Conservation (phyloP, 2,113 vertebrate genomes). For the Bos indicus region DNA sequence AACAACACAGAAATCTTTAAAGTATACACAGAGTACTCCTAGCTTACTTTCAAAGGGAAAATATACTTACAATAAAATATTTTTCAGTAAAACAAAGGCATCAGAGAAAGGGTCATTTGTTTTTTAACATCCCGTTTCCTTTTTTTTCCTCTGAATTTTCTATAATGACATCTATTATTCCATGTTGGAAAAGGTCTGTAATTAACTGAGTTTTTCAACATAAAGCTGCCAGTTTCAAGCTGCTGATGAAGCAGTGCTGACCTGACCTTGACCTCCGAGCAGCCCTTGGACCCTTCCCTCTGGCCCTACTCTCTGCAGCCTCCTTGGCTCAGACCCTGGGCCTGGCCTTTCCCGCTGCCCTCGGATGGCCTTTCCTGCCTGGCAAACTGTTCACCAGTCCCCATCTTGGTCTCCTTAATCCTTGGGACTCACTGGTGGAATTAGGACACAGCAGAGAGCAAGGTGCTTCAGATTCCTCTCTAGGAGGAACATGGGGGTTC, state of each 20-base stretch:
- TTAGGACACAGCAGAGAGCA: neutral
- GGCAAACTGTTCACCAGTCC: neutral
- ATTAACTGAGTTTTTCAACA: neutral
- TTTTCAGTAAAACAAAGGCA: neutral
- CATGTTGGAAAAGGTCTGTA: neutral
- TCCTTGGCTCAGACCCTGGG: neutral
- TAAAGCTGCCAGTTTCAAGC: neutral
- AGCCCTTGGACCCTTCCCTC: neutral
- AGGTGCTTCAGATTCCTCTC: neutral
- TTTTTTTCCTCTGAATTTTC: neutral
- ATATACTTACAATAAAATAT: neutral
- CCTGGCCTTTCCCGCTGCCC: neutral
- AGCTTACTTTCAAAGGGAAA: neutral
- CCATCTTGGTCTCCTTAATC: neutral
- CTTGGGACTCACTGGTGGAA: neutral
- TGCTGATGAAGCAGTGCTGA: neutral
- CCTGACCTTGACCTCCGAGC: conserved; percentile 33
- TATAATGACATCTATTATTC: neutral
- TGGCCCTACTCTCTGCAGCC: neutral
- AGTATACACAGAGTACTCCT: neutral
- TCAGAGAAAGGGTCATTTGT: neutral
- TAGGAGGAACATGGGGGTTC: neutral
- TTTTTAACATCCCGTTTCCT: neutral
- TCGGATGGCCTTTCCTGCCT: neutral
- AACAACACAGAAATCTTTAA: neutral